phyloP scores from a whole-genome alignment of 2,888 invertebrate genomes.

The Campopleginae sp. region DNA sequence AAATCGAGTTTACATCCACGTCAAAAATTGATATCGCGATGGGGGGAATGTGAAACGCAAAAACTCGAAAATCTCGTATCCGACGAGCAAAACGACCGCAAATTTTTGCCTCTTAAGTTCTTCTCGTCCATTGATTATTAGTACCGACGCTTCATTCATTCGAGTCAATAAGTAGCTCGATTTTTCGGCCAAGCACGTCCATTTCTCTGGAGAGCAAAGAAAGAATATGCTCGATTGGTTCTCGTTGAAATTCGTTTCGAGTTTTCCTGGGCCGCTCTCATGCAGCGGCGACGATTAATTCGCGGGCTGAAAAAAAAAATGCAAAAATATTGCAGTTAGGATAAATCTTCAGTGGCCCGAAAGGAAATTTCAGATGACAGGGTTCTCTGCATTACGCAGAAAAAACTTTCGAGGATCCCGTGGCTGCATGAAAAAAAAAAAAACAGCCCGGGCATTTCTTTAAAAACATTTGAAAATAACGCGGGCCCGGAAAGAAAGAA shows the following conservation, averaged over 20 bases:
- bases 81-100: not conserved
- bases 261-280: not conserved
- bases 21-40: not conserved
- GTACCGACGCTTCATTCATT: not conserved
- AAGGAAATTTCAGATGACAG: slow-evolving; percentile 2
- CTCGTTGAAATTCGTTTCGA: slow-evolving; percentile 10
- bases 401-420: not conserved
- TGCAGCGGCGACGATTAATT: slow-evolving; percentile 1
- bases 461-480: not conserved
- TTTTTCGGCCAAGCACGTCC: not conserved
- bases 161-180: not conserved
- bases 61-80: not conserved
- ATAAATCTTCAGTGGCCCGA: slow-evolving; percentile 9
- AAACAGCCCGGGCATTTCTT: not conserved
- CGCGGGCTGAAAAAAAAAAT: not conserved
- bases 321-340: not conserved
- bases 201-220: not conserved
- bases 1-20: not conserved
- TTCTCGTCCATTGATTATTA: not conserved
- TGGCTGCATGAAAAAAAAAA: not conserved
- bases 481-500: not conserved
- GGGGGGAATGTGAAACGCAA: slow-evolving; percentile 12
- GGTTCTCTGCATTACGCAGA: not conserved
- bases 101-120: slow-evolving; percentile 29
- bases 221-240: not conserved